Conservation (phyloP, 2,797 vertebrate species). For the Silurus lanzhouensis region DNA sequence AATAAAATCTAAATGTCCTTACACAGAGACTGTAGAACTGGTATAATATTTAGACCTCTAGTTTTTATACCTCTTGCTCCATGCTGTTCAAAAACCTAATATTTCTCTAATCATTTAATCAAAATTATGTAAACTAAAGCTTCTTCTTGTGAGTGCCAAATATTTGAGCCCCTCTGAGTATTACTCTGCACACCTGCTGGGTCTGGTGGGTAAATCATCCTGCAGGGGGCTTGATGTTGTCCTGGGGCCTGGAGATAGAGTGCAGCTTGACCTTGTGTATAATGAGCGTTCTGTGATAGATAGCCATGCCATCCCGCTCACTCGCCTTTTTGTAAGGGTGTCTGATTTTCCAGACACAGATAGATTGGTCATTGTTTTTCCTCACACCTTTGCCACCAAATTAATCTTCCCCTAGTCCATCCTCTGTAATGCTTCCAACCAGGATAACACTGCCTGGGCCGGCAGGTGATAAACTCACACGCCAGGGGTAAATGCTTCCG, state of each 20-base stretch:
- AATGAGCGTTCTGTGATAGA: conserved; percentile 72
- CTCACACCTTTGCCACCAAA: conserved; percentile 69
- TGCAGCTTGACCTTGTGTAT: conserved; percentile 74
- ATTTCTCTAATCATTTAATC: neutral
- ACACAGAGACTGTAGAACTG: neutral
- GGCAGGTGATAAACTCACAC: conserved; percentile 63
- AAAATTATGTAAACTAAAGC: neutral
- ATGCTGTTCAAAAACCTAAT: neutral
- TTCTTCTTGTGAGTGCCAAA: neutral
- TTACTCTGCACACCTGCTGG: conserved; percentile 31
- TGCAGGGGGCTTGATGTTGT: conserved; percentile 49
- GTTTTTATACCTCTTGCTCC: neutral
- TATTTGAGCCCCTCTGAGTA: conserved; percentile 18
- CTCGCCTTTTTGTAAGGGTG: conserved; percentile 64
- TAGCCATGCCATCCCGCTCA: conserved; percentile 66
- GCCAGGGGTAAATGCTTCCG: conserved; percentile 53
- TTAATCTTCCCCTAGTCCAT: conserved; percentile 72
- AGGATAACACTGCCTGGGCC: conserved; percentile 49
- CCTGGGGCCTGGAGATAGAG: conserved; percentile 51
- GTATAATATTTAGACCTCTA: neutral
- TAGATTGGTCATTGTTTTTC: conserved; percentile 75
- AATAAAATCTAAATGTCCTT: neutral
- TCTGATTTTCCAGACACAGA: conserved; percentile 74
- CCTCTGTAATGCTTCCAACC: conserved; percentile 46
- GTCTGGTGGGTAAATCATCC: conserved; percentile 37